Conservation (phyloP, 2,888 invertebrate genomes). For the Papilio protenor region DNA sequence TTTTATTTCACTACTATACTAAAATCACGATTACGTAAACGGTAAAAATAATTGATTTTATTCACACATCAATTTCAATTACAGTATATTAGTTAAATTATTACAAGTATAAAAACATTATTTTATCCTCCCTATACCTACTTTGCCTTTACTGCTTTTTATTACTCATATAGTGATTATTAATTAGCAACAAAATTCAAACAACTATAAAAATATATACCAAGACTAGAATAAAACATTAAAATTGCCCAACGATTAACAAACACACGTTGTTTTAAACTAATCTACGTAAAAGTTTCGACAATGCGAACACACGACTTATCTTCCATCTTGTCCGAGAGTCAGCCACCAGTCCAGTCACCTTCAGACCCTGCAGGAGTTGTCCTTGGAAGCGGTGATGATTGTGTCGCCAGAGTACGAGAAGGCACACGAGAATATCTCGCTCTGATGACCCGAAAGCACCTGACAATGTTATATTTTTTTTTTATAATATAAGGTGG, state of each 20-base stretch:
- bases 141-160: not conserved
- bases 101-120: not conserved
- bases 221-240: not conserved
- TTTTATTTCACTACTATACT: not conserved
- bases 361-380: conserved; percentile 91
- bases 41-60: not conserved
- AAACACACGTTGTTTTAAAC: not conserved
- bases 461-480: conserved; percentile 79
- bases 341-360: conserved; percentile 88
- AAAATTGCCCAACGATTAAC: not conserved
- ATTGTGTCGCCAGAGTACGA: conserved; percentile 91
- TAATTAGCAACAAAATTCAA: not conserved
- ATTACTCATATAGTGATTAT: not conserved
- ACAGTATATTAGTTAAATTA: not conserved
- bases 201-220: not conserved
- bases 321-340: not conserved
- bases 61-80: not conserved
- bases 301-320: not conserved
- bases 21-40: not conserved
- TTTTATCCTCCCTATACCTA: not conserved
- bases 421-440: conserved; percentile 93
- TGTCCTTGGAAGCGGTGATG: conserved; percentile 93
- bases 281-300: not conserved
- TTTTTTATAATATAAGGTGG: no score
- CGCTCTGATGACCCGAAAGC: conserved; percentile 89